A percentile compares a stretch with the other conserved stretches of the same genome.
Conservation (phyloP, 2,888 invertebrate genomes). For the Argynnis bischoffii region DNA sequence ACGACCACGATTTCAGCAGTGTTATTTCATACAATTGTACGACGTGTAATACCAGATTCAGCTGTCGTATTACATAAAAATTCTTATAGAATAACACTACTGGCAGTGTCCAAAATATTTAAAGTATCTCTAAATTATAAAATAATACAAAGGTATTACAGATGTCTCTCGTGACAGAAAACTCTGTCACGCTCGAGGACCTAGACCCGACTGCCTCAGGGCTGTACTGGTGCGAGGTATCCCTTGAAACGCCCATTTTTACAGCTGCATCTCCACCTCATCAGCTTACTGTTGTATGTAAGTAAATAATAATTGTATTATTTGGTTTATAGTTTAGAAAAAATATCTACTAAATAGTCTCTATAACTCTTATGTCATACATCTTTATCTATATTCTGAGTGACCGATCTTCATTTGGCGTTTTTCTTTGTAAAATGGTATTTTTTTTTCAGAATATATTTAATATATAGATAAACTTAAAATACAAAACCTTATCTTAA, state of each 20-base stretch:
- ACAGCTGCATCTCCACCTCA: constrained; percentile 89
- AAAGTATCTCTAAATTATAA: constrained; percentile 1
- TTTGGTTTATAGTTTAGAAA: neutral
- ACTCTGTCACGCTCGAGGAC: constrained; percentile 86
- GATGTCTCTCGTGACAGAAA: constrained; percentile 76
- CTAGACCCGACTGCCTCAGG: constrained; percentile 91
- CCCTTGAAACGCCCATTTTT: constrained; percentile 91
- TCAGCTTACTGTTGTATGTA: constrained; percentile 91
- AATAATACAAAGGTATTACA: constrained; percentile 43
- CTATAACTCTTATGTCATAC: too few species aligned
- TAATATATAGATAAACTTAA: too few species aligned
- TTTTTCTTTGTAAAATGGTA: too few species aligned
- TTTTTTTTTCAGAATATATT: too few species aligned
- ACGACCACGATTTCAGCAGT: too few species aligned
- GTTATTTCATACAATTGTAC: too few species aligned
- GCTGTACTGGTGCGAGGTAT: constrained; percentile 91
- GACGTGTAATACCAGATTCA: too few species aligned
- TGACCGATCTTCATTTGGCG: too few species aligned
- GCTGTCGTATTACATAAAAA: too few species aligned
- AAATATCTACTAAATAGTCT: neutral
- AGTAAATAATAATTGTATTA: constrained; percentile 59
- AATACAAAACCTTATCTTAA: too few species aligned
- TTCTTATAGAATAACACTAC: too few species aligned
- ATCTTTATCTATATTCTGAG: too few species aligned
- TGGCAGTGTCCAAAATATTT: neutral